These are phyloP conservation scores for Leptobrachium leishanense DNA, from an alignment of 2,113 vertebrate species.

Conservation along the genomic window DNA sequence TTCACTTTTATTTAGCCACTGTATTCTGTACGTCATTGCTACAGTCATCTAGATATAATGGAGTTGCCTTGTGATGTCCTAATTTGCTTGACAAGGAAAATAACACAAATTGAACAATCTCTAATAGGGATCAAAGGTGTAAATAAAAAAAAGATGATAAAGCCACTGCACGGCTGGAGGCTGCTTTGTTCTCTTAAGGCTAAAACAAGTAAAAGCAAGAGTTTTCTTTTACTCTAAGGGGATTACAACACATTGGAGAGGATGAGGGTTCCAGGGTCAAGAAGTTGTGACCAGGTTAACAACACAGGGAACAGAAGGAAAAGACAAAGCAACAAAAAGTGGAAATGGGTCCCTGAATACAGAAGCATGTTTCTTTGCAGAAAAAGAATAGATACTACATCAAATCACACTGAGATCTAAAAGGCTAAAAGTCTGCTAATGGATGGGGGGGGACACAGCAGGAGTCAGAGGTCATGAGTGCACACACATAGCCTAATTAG, in stretches of 20 bases:
- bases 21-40: too few species aligned
- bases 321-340: constrained; percentile 85
- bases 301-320: constrained; percentile 74
- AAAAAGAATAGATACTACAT: constrained; percentile 87
- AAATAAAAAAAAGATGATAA: not conserved
- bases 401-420: constrained; percentile 85
- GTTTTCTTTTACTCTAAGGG: constrained; percentile 48
- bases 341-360: constrained; percentile 79
- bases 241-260: constrained; percentile 57
- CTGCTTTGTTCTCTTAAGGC: constrained; percentile 53
- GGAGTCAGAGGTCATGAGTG: constrained; percentile 90
- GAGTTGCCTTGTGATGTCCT: not conserved
- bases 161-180: constrained; percentile 58
- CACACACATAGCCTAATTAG: constrained; percentile 84
- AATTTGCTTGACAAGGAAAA: constrained; percentile 13
- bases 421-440: constrained; percentile 72
- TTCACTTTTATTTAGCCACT: too few species aligned
- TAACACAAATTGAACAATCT: not conserved
- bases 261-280: constrained; percentile 74
- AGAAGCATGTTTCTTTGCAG: constrained; percentile 80
- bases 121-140: constrained; percentile 7
- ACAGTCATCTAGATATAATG: not conserved
- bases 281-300: constrained; percentile 78
- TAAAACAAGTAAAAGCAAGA: constrained; percentile 58
- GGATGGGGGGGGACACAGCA: constrained; percentile 84